These are phyloP conservation scores for Syritta pipiens DNA, from an alignment of 2,888 invertebrate species.

Conservation along the genomic window DNA sequence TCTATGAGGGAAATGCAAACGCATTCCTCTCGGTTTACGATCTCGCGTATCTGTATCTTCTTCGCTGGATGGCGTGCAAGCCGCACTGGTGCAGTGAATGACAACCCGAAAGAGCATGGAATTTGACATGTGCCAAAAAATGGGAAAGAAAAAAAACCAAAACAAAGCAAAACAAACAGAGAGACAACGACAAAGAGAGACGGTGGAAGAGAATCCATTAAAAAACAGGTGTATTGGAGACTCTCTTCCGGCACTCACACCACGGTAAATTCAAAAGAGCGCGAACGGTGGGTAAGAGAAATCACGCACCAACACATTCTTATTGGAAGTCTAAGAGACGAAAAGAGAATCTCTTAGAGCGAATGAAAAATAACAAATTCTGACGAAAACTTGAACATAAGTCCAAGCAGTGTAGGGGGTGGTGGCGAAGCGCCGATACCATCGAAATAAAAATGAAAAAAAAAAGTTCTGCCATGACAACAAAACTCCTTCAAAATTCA, in stretches of 20 bases:
- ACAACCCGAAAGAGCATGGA: constrained; percentile 13
- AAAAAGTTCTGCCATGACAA: too few relatives aligned
- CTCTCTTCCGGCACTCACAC: constrained; percentile 47
- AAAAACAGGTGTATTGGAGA: constrained; percentile 64
- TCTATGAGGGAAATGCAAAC: too few relatives aligned
- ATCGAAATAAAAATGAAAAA: too few relatives aligned
- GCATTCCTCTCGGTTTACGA: constrained; percentile 11
- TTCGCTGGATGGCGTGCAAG: background rate
- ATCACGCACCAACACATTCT: constrained; percentile 40
- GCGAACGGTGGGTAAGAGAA: background rate
- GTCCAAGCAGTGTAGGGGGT: too few relatives aligned
- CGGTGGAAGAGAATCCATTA: constrained; percentile 37
- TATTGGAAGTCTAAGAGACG: constrained; percentile 39
- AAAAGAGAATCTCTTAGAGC: too few relatives aligned
- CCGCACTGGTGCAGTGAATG: background rate
- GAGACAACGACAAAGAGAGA: constrained; percentile 53
- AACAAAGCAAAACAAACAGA: constrained; percentile 59
- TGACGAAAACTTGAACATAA: too few relatives aligned
- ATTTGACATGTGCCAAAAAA: constrained; percentile 62
- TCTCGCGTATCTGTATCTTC: background rate
- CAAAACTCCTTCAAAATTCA: too few relatives aligned
- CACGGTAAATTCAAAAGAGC: constrained; percentile 19
- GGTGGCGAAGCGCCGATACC: too few relatives aligned
- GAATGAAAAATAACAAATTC: too few relatives aligned
- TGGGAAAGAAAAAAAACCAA: constrained; percentile 8